These are phyloP conservation scores for Aspidiotus rigidus DNA, from an alignment of 2,888 invertebrate species.

Conservation along the genomic window DNA sequence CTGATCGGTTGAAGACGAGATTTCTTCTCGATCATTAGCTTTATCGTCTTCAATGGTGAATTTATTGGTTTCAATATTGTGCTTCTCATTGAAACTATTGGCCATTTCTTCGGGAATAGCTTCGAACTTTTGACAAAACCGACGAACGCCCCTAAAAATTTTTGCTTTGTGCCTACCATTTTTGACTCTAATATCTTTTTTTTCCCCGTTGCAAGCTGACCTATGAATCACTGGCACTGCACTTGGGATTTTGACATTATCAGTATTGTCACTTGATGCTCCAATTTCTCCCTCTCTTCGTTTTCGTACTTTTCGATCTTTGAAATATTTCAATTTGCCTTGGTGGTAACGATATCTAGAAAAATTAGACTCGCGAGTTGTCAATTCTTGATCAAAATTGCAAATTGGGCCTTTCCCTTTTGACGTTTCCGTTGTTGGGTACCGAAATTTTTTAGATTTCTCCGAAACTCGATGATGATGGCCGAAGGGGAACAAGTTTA, in stretches of 20 bases:
- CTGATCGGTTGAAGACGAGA: too few relatives aligned
- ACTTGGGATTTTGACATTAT: neutral
- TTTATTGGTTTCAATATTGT: neutral
- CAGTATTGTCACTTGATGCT: neutral
- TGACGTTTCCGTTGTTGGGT: slow-evolving; percentile 6
- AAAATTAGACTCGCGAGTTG: neutral
- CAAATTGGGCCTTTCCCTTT: neutral
- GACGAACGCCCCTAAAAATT: slow-evolving; percentile 3
- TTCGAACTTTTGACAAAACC: slow-evolving; percentile 43
- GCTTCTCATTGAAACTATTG: slow-evolving; percentile 43
- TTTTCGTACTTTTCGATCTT: slow-evolving; percentile 6
- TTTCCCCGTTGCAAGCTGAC: neutral
- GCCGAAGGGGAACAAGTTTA: neutral
- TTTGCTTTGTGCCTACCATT: slow-evolving; percentile 3
- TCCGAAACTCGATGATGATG: slow-evolving; percentile 13
- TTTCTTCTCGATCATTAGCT: slow-evolving; percentile 12
- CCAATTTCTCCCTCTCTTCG: neutral
- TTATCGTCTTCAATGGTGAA: neutral
- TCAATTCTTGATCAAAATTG: neutral
- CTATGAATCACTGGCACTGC: neutral
- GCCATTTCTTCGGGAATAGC: slow-evolving; percentile 53
- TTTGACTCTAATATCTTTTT: neutral
- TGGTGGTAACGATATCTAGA: slow-evolving; percentile 1
- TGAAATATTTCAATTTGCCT: slow-evolving; percentile 19
- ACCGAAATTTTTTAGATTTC: slow-evolving; percentile 19